Conservation (phyloP, 2,888 invertebrate genomes). For the Strigamia maritima region DNA sequence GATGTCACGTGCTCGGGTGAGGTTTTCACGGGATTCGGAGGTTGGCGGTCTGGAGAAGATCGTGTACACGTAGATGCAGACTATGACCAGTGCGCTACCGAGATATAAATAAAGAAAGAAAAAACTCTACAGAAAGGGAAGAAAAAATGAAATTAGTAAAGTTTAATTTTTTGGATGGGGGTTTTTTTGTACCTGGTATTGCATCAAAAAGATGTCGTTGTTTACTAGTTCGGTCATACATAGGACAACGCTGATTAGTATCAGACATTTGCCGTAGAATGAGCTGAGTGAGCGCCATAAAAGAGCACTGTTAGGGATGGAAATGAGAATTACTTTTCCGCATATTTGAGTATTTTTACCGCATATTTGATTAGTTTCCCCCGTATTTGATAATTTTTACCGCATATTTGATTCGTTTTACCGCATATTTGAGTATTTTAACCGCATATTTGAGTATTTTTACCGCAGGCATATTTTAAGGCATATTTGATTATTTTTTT, state of each 20-base stretch:
- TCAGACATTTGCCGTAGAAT: conserved; percentile 58
- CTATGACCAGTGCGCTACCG: conserved; percentile 58
- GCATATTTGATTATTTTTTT: too few relatives aligned
- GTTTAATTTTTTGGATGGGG: too few relatives aligned
- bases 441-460: too few relatives aligned
- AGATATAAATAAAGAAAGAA: conserved; percentile 59
- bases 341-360: too few relatives aligned
- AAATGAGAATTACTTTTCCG: background rate
- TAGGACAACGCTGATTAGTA: conserved; percentile 57
- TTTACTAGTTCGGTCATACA: conserved; percentile 59
- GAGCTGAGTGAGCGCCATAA: conserved; percentile 58
- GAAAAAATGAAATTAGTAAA: too few relatives aligned
- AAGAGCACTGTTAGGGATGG: conserved; percentile 51
- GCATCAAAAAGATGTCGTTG: conserved; percentile 57
- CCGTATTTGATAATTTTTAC: too few relatives aligned
- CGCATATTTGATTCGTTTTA: too few relatives aligned
- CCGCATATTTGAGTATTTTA: too few relatives aligned
- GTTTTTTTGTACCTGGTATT: conserved; percentile 59
- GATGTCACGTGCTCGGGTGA: conserved; percentile 35
- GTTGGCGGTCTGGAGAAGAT: conserved; percentile 58
- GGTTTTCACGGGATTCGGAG: conserved; percentile 45
- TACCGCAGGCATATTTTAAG: too few relatives aligned
- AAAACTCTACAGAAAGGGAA: too few relatives aligned
- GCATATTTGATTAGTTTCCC: too few relatives aligned
- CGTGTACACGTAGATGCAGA: conserved; percentile 58